These are phyloP conservation scores for Perca schrenkii DNA, from an alignment of 2,113 vertebrate genomes.

Conservation along the genomic window DNA sequence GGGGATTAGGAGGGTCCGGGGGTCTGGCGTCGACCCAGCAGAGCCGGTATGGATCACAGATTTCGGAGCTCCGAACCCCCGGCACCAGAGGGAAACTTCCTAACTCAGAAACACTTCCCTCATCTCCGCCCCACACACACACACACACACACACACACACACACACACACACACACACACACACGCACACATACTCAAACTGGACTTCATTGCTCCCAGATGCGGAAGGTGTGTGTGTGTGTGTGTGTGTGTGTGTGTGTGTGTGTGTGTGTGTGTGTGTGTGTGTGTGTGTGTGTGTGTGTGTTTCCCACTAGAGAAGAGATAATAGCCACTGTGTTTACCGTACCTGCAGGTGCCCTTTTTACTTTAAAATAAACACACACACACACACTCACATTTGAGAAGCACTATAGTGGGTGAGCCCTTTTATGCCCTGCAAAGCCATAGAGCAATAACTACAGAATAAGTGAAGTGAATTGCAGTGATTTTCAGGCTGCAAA, in stretches of 20 bases:
- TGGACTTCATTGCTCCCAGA: constrained; percentile 82
- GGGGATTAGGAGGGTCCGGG: constrained; percentile 60
- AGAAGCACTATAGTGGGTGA: not conserved
- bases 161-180: constrained; percentile 37
- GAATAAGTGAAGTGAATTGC: not conserved
- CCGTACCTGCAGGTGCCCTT: constrained; percentile 30
- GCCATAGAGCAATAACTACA: not conserved
- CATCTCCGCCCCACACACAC: constrained; percentile 51
- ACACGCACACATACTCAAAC: constrained; percentile 26
- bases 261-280: constrained; percentile 32
- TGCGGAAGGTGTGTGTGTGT: constrained; percentile 51
- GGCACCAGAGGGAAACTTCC: constrained; percentile 65
- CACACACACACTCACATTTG: constrained; percentile 23
- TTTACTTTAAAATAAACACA: constrained; percentile 18
- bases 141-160: constrained; percentile 37
- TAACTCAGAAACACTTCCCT: constrained; percentile 69
- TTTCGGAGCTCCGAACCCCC: constrained; percentile 42
- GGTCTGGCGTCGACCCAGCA: constrained; percentile 57
- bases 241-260: constrained; percentile 39
- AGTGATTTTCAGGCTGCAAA: not conserved
- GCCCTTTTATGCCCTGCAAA: not conserved
- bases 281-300: constrained; percentile 35
- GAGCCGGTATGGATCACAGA: constrained; percentile 59
- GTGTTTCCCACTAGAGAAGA: constrained; percentile 34
- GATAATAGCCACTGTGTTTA: constrained; percentile 48